Base-by-base conservation (phyloP, 2,888 invertebrate species). In the Nematopogon swammerdamellus region DNA sequence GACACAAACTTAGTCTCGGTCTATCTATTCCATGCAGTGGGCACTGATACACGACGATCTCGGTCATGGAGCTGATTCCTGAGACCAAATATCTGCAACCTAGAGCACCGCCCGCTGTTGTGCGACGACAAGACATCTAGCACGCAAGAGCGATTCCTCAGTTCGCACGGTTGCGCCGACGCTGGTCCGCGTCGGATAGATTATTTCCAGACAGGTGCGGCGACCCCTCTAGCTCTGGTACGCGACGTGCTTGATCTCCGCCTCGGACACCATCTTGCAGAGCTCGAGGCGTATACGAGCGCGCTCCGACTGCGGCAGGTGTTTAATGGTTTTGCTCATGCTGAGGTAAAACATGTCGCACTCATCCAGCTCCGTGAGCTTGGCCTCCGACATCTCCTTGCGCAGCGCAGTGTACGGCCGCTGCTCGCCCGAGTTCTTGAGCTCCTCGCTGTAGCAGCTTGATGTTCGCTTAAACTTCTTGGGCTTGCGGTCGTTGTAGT, bases 311-410 rank as follows among this genome's bases (percentile, higher is more conserved):
- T 36, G 18, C 8, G 48, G 48, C 20, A 48, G 20, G 17, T 43
- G 30, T 16, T 48, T 48, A 3, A 48, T n/a, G 4, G 48, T 19
- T n/a, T 48, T 36, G 43, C 48, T 48, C 48, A 48, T 48, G 16
- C 48, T 48, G 18, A 48, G 18, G 20, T 42, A 48, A n/a, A 48
- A 48, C 42, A 48, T n/a, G n/a, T 48, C 48, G n/a, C 3, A 18
- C 14, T 48, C 48, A 16, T 48, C 48, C 19, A 19, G 14, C 4
- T 30, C 36, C 6, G 43, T 36, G 3, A 36, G 36, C 36, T 36
- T 36, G 3, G 36, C 36, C 14, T 36, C 36, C 3, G 36, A 29
- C 20, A 29, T 16, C 3, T 20, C 16, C 4, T n/a, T 16, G 14
- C 18, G 30, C 14, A 47, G 20, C 29, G n/a, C n/a, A n/a, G 20